Percentiles rank a stretch among this genome's conserved stretches.
phyloP scores from a whole-genome alignment of 2,113 vertebrate genomes.

The Blennius ocellaris region DNA sequence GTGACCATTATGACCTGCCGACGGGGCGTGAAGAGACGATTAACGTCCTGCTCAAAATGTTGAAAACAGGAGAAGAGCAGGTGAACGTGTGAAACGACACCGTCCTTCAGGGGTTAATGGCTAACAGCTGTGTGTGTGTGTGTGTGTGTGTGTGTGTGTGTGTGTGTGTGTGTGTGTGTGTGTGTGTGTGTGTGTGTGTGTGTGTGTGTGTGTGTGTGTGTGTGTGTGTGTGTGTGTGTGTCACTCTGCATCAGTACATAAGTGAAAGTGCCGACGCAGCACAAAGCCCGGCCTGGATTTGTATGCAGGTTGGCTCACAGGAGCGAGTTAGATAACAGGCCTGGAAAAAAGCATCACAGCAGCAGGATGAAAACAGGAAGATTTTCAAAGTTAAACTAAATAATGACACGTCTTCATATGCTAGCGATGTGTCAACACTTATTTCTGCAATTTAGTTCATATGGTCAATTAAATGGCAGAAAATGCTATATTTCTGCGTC shows the following conservation, averaged over 20 bases:
- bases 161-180: conserved; percentile 2
- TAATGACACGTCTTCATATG: neutral
- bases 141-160: too few relatives aligned
- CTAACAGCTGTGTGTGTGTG: neutral
- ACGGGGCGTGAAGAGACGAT: neutral
- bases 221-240: neutral
- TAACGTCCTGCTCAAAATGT: neutral
- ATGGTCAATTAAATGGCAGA: neutral
- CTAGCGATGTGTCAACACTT: neutral
- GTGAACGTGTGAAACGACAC: conserved; percentile 21
- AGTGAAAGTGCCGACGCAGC: conserved; percentile 62
- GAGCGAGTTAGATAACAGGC: conserved; percentile 43
- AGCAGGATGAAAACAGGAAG: conserved; percentile 41
- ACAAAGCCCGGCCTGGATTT: conserved; percentile 61
- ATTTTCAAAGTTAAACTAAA: neutral
- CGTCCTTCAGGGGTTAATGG: conserved; percentile 63
- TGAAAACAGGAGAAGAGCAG: conserved; percentile 46
- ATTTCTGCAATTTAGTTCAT: neutral
- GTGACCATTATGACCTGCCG: too few relatives aligned
- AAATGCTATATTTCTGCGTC: neutral
- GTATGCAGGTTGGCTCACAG: conserved; percentile 61
- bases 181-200: conserved; percentile 3
- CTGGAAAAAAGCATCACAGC: conserved; percentile 18
- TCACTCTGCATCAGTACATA: conserved; percentile 67
- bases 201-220: neutral